Evolutionary conservation across 2,888 invertebrate genomes (phyloP), one percentile per base, ranked within the genome.

Genomic region (Spodoptera exigua): DNA sequence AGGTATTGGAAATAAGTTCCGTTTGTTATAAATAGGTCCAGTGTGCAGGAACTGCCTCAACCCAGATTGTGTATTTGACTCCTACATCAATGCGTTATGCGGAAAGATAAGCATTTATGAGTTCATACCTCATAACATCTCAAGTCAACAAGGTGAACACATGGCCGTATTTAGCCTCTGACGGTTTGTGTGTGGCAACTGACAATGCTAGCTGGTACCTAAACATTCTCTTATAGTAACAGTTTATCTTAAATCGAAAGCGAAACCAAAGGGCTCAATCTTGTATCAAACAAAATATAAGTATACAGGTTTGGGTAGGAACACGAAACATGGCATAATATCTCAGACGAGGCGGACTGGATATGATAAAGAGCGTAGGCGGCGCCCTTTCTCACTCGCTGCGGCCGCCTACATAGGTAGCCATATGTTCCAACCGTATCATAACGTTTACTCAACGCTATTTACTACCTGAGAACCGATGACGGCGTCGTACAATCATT

Each of bases 331-430:
- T 48, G 41, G 18, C 41, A 47, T 55, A 45, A 54, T 45, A 57
- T 69, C 27, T 27, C 7, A 64, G 63, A 51, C 70, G 64, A 74
- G 75, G 74, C 73, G 85, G 66, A 78, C 67, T 73, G 64, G 70
- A 61, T 61, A 78, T 84, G 82, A 81, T 81, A 49, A 60, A 53
- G 47, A 55, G 89, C 87, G 93, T 93, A 83, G 93, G 93, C 82
- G 88, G 84, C 81, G 87, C 89, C 91, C 90, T 91, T 91, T 90
- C 88, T 86, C 85, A 82, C 74, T 79, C 74, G 76, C 77, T 64
- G 49, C 57, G 60, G 73, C 83, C 91, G 87, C 92, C 92, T 84
- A 90, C 90, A 27, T 27, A 80, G 84, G 76, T 85, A 82, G 44
- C 61, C 69, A 79, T 74, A 74, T 80, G 79, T 79, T 74, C 76